These are phyloP conservation scores for Leptinotarsa defecta DNA, from an alignment of 1,140 invertebrate species.

Conservation along the genomic window DNA sequence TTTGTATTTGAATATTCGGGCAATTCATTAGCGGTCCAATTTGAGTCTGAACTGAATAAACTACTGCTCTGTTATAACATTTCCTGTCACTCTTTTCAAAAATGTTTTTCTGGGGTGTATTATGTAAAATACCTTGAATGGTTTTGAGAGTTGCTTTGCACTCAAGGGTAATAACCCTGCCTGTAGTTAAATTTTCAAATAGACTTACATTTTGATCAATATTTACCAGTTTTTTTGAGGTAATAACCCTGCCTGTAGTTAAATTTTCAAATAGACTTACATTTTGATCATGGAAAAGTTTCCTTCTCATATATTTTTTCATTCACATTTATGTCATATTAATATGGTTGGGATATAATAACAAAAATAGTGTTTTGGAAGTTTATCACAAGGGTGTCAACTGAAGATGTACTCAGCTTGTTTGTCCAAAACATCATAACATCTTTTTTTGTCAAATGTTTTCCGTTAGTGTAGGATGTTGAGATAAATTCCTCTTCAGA, in stretches of 20 bases:
- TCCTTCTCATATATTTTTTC: not conserved
- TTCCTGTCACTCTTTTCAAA: not conserved
- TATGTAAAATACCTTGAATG: not conserved
- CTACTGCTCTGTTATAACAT: not conserved
- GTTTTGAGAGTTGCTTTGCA: not conserved
- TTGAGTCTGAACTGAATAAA: not conserved
- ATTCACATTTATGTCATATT: not conserved
- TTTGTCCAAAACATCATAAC: conserved; percentile 1
- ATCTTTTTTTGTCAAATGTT: not conserved
- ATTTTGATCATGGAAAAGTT: no score
- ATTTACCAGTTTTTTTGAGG: not conserved
- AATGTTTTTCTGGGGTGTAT: not conserved
- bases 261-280: not conserved
- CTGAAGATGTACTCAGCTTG: not conserved
- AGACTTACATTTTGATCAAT: not conserved
- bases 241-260: not conserved
- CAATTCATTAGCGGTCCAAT: not conserved
- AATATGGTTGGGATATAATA: not conserved
- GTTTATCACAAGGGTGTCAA: not conserved
- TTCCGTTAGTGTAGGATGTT: not conserved
- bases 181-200: not conserved
- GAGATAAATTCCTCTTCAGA: not conserved
- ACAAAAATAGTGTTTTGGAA: not conserved
- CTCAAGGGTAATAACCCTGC: not conserved
- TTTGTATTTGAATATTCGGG: not conserved